Percentiles rank a stretch among this genome's conserved stretches.
phyloP scores from a whole-genome alignment of 2,797 vertebrate species.

The Erethizon dorsatum region DNA sequence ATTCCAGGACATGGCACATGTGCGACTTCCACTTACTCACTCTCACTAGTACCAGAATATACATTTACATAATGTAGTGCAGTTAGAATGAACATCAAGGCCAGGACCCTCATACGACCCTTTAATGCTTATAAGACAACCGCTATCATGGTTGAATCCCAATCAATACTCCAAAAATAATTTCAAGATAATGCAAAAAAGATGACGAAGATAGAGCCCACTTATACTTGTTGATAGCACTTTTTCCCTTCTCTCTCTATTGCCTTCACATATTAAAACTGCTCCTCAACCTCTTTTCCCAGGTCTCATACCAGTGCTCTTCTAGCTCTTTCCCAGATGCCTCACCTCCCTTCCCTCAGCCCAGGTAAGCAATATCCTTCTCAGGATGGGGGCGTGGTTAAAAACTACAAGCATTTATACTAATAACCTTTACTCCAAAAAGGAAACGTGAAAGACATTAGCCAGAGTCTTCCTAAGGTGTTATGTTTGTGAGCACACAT shows the following conservation, averaged over 20 bases:
- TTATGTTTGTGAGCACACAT: not conserved
- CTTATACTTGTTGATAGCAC: not conserved
- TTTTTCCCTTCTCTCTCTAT: not conserved
- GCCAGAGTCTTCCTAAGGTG: not conserved
- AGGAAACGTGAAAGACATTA: conserved; percentile 39
- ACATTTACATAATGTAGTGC: not conserved
- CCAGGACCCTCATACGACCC: not conserved
- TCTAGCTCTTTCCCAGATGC: not conserved
- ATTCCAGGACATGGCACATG: not conserved
- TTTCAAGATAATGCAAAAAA: conserved; percentile 38
- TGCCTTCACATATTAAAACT: conserved; percentile 12
- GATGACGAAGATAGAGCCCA: not conserved
- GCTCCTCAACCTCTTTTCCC: not conserved
- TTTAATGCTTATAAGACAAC: not conserved
- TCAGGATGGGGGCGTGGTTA: not conserved
- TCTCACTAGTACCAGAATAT: not conserved
- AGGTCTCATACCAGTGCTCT: not conserved
- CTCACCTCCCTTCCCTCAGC: not conserved
- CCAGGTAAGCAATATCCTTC: not conserved
- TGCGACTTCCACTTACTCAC: not conserved
- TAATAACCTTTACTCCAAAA: conserved; percentile 34
- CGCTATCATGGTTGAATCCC: not conserved
- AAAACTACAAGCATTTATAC: conserved; percentile 35
- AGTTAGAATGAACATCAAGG: not conserved
- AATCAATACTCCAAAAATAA: not conserved